Percentiles rank a stretch among this genome's conserved stretches.
phyloP scores from a whole-genome alignment of 2,888 invertebrate genomes.

The Alcis repandata region DNA sequence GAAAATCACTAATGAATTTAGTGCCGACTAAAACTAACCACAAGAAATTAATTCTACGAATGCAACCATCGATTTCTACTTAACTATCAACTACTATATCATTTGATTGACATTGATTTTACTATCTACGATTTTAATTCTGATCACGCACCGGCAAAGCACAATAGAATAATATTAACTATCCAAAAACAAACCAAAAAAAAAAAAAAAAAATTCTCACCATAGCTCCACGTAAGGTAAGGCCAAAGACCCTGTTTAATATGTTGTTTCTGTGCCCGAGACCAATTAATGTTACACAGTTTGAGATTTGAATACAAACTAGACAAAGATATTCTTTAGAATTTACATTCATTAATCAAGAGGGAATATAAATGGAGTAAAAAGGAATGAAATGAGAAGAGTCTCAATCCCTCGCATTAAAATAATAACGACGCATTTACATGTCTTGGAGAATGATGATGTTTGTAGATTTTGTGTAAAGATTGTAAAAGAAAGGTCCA shows the following conservation, averaged over 20 bases:
- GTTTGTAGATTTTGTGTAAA: slow-evolving; percentile 18
- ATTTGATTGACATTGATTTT: slow-evolving; percentile 31
- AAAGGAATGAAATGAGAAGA: slow-evolving; percentile 34
- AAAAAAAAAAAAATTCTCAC: slow-evolving; percentile 58
- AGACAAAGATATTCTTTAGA: slow-evolving; percentile 50
- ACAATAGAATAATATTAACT: slow-evolving; percentile 54
- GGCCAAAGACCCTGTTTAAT: slow-evolving; percentile 78
- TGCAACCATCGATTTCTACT: slow-evolving; percentile 17
- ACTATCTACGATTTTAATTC: slow-evolving; percentile 50
- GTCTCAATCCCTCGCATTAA: slow-evolving; percentile 18
- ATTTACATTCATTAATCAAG: slow-evolving; percentile 54
- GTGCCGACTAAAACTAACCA: slow-evolving; percentile 7
- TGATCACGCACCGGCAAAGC: slow-evolving; percentile 50
- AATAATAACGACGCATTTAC: slow-evolving; percentile 26
- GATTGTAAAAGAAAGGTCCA: slow-evolving; percentile 29
- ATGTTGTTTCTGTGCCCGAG: slow-evolving; percentile 66
- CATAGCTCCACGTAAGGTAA: slow-evolving; percentile 67
- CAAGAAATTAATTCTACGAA: slow-evolving; percentile 30
- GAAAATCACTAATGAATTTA: slow-evolving; percentile 7
- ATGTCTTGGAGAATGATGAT: slow-evolving; percentile 23
- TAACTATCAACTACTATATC: slow-evolving; percentile 17
- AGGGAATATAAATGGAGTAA: slow-evolving; percentile 35
- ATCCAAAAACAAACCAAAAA: slow-evolving; percentile 52
- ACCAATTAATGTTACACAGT: slow-evolving; percentile 73
- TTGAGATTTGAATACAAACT: slow-evolving; percentile 71